Base-by-base conservation (phyloP, 1,140 invertebrate genomes). In the Ladona fulva region DNA sequence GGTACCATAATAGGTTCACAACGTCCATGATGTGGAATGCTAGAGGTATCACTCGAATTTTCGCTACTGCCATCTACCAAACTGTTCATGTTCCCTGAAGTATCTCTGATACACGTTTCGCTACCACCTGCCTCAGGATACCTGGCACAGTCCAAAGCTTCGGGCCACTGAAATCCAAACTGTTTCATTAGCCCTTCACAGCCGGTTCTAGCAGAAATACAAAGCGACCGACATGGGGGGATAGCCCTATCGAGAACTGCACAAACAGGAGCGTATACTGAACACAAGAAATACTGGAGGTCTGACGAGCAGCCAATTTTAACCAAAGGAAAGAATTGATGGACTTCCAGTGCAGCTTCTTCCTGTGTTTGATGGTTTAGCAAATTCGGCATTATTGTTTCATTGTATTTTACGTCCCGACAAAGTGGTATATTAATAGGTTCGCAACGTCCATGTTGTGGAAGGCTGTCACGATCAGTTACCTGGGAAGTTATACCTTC, bases 321-420 rank as follows among this genome's bases (percentile, higher is more conserved):
- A 0, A 99, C 93, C n/a, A 99, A 86, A 3, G 97, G 96, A 78
- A 94, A 94, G 83, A 96, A 99, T 83, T 97, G 94, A 83, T 97
- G 94, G 0, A 99, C 92, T 81, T 98, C 96, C 76, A 94, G 86
- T 0, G 94, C 96, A 24, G 97, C 98, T 81, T 99, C 97, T 81
- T 98, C 95, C 86, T 99, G 97, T 81, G 93, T 97, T 76, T 92
- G 91, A 82, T 99, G 97, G 77, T 94, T 92, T 80, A 99, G 86
- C 42, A 98, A 83, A 86, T 99, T 99, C 3, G 97, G 97, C 91
- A 98, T 96, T 78, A 98, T 97, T 0, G 97, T 99, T 85, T 93
- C 89, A 85, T 99, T 99, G 85, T 99, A 99, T 42, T 90, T 90
- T 77, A 99, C 93, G 82, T 97, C 93, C 85, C 92, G 92, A 86